Evolutionary conservation across 2,113 vertebrate genomes (phyloP).

Genomic region (Istiophorus platypterus): DNA sequence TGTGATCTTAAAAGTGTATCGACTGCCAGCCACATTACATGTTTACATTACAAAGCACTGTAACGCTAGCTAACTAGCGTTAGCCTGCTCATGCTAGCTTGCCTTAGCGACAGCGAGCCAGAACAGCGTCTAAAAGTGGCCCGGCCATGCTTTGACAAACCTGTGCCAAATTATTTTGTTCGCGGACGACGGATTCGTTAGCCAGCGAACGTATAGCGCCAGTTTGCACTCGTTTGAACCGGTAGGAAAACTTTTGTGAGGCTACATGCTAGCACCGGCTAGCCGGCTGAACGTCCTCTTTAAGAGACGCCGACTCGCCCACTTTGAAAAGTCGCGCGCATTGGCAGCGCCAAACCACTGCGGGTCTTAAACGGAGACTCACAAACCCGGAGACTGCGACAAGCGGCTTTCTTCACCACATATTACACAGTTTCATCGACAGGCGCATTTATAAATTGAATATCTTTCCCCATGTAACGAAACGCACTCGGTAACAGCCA

Average conservation of each 20-base stretch:
- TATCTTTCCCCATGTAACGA: fast-evolving
- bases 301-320: constrained; percentile 54
- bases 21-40: constrained; percentile 1
- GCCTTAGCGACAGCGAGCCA: neutral
- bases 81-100: constrained; percentile 9
- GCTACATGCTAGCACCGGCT: constrained; percentile 32
- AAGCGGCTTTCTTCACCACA: too few relatives aligned
- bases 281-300: constrained; percentile 33
- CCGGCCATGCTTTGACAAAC: neutral
- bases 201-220: neutral
- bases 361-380: neutral
- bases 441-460: neutral
- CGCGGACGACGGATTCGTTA: fast-evolving
- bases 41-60: constrained; percentile 35
- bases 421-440: neutral
- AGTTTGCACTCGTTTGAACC: neutral
- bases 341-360: constrained; percentile 74
- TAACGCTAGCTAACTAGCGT: constrained; percentile 4
- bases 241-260: neutral
- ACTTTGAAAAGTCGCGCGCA: constrained; percentile 84
- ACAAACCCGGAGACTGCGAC: too few relatives aligned
- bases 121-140: neutral
- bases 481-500: neutral
- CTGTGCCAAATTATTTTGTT: fast-evolving
- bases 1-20: neutral